These are phyloP conservation scores for Xestia xanthographa DNA, from an alignment of 2,888 invertebrate species.

Conservation along the genomic window DNA sequence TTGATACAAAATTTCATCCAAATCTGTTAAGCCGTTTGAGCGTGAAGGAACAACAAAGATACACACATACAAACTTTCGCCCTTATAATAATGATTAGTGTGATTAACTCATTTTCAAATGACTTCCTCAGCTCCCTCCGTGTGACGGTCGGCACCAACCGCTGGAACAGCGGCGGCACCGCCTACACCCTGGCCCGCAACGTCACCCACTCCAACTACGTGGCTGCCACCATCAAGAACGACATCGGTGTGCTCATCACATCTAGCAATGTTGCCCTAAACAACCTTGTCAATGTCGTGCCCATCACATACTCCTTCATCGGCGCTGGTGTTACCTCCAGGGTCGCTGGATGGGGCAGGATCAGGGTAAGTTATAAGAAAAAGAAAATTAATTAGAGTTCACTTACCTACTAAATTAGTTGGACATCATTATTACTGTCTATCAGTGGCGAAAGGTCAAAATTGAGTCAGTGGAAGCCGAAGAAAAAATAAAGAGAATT, in stretches of 20 bases:
- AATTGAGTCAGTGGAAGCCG: too few relatives aligned
- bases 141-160: slow-evolving; percentile 79
- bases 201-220: slow-evolving; percentile 80
- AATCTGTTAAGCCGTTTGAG: too few relatives aligned
- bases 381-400: background rate
- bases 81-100: too few relatives aligned
- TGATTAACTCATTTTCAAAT: background rate
- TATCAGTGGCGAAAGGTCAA: too few relatives aligned
- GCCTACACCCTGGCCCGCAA: slow-evolving; percentile 72
- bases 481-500: too few relatives aligned
- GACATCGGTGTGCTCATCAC: slow-evolving; percentile 80
- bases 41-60: too few relatives aligned
- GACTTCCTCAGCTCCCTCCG: slow-evolving; percentile 72
- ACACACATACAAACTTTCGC: too few relatives aligned
- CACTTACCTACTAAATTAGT: background rate
- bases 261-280: slow-evolving; percentile 50
- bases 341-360: slow-evolving; percentile 82
- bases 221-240: slow-evolving; percentile 76
- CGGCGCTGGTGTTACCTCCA: slow-evolving; percentile 61
- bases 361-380: slow-evolving; percentile 70
- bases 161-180: slow-evolving; percentile 77
- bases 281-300: slow-evolving; percentile 60
- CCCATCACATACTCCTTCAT: slow-evolving; percentile 65
- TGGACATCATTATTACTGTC: background rate
- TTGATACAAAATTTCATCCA: too few relatives aligned